phyloP scores from a whole-genome alignment of 2,797 vertebrate species.

The Gallinago solitaria region DNA sequence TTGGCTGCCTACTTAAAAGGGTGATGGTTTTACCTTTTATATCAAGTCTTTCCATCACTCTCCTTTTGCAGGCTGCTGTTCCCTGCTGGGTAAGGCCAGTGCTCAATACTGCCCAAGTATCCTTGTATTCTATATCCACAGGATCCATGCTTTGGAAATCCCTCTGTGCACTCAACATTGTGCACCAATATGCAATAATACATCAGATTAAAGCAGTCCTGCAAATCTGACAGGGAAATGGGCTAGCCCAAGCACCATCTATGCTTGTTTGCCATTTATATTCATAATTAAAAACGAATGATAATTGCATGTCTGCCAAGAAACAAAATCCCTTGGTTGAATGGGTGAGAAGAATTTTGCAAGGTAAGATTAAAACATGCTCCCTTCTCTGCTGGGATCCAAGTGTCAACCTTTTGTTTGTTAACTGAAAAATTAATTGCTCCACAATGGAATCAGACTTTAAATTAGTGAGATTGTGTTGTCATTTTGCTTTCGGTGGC shows the following conservation, averaged over 20 bases:
- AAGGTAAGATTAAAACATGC: conserved; percentile 12
- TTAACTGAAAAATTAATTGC: conserved; percentile 49
- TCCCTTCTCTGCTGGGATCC: background rate
- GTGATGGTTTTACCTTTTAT: background rate
- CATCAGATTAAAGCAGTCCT: background rate
- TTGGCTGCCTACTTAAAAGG: background rate
- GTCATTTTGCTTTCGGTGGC: background rate
- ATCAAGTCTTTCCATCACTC: background rate
- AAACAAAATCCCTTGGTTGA: conserved; percentile 9
- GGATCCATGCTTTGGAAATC: background rate
- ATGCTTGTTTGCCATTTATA: conserved; percentile 3
- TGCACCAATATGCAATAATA: background rate
- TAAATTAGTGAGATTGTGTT: conserved; percentile 11
- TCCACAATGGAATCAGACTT: background rate
- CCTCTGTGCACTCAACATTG: background rate
- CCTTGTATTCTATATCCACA: background rate
- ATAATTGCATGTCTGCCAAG: background rate
- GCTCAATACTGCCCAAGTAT: background rate
- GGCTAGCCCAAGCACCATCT: background rate
- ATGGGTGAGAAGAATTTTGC: background rate
- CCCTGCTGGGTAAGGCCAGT: background rate
- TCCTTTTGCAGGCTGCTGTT: background rate
- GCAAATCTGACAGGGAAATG: background rate
- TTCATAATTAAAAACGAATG: conserved; percentile 40
- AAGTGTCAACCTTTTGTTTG: conserved; percentile 12